Base-by-base conservation (phyloP, 2,888 invertebrate species). In the Notocelia uddmanniana region DNA sequence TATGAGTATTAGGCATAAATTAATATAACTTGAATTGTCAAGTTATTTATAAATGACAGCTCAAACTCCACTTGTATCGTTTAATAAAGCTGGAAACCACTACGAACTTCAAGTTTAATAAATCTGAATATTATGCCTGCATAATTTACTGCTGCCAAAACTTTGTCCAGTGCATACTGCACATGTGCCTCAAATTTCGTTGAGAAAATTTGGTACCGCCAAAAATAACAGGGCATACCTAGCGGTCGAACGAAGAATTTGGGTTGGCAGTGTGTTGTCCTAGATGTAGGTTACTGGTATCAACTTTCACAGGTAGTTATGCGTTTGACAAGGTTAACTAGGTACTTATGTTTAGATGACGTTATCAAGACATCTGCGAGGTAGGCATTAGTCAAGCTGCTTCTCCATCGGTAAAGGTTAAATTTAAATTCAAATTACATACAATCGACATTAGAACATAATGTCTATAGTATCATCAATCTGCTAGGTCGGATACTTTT, bases 171-270 rank as follows among this genome's bases (percentile, higher is more conserved):
- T 50, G 54, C 71, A 67, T 67, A 66, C 41, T 37, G 45, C 71
- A 67, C 71, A 66, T 54, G 66, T 71, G 71, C 23, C n/a, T 19
- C 48, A 67, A 55, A 72, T 72, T 67, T 62, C 26, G 37, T 37
- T 48, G 60, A 48, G 48, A 55, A 59, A 71, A 67, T 71, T 72
- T 37, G 55, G 60, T 62, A 5, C 54, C 21, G 9, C 54, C 48
- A 72, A 55, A 67, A 48, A 63, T 64, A 64, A 37, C 52, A 54
- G 34, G 52, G 21, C n/a, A 31, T 10, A 23, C 37, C 37, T 21
- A 54, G 50, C 21, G 34, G 37, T 37, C 21, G 19, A 54, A 64
- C 37, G 37, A 6, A 9, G 45, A 3, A n/a, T 45, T 11, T 13
- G 34, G 19, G 13, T 45, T 6, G 45, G 45, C 45, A 5, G n/a